A percentile compares a stretch with the other conserved stretches of the same genome.
phyloP scores from a whole-genome alignment of 2,888 invertebrate genomes.

The Timema podura region DNA sequence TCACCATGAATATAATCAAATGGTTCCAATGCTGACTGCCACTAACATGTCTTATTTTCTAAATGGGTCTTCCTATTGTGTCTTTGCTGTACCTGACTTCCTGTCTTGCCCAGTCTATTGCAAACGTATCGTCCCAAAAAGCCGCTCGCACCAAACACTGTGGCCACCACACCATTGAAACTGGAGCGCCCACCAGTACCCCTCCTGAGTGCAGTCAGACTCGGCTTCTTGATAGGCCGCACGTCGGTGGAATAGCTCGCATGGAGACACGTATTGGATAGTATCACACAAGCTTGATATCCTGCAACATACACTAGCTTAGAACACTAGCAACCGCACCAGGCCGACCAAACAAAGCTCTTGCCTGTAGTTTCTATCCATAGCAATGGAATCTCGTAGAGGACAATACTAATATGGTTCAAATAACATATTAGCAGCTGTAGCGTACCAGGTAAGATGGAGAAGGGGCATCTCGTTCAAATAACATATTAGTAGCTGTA shows the following conservation, averaged over 20 bases:
- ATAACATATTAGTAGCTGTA: no score
- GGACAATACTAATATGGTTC: no score
- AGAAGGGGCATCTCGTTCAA: no score
- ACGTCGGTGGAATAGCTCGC: conserved; percentile 53
- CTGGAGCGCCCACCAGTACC: conserved; percentile 92
- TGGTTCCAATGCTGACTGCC: no score
- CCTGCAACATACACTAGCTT: conserved; percentile 19
- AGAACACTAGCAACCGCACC: neutral
- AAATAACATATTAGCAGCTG: no score
- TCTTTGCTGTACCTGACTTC: conserved; percentile 61
- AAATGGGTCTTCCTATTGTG: no score
- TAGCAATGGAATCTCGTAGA: no score
- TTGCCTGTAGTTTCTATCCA: no score
- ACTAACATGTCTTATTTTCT: no score
- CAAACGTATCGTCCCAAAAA: conserved; percentile 84
- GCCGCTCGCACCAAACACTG: conserved; percentile 92
- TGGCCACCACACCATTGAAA: conserved; percentile 96
- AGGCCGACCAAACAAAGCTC: no score
- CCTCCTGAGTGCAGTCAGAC: conserved; percentile 60
- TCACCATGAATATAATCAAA: no score
- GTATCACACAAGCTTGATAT: conserved; percentile 28
- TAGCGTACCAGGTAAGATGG: no score
- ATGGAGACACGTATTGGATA: conserved; percentile 40
- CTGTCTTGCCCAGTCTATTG: conserved; percentile 84
- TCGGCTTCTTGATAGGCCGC: conserved; percentile 34